phyloP scores from a whole-genome alignment of 2,797 vertebrate species.

The Aplochiton taeniatus region DNA sequence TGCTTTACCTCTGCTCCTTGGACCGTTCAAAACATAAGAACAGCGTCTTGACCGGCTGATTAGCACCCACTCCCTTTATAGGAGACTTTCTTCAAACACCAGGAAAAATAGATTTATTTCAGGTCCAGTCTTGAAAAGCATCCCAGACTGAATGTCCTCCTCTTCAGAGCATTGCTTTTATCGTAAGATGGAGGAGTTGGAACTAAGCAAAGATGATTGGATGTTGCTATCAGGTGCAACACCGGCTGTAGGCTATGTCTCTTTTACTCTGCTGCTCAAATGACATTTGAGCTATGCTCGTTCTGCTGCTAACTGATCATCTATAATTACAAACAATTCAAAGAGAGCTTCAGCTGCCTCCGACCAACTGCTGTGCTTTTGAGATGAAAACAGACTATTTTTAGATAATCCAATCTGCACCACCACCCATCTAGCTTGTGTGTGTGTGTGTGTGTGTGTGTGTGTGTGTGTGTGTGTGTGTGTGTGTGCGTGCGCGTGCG shows the following conservation, averaged over 20 bases:
- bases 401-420: slow-evolving; percentile 57
- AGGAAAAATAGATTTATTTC: slow-evolving; percentile 10
- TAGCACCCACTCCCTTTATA: neutral
- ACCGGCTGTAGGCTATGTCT: slow-evolving; percentile 15
- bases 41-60: slow-evolving; percentile 1
- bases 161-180: slow-evolving; percentile 42
- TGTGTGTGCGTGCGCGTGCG: slow-evolving; percentile 5
- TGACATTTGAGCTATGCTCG: neutral
- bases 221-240: slow-evolving; percentile 33
- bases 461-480: neutral
- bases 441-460: neutral
- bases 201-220: slow-evolving; percentile 34
- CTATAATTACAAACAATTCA: slow-evolving; percentile 61
- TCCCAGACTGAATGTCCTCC: slow-evolving; percentile 48
- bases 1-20: too few relatives aligned
- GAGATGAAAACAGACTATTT: slow-evolving; percentile 61
- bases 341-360: slow-evolving; percentile 40
- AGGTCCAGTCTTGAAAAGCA: slow-evolving; percentile 39
- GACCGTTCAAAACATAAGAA: too few relatives aligned
- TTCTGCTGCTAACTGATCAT: slow-evolving; percentile 56
- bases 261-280: slow-evolving; percentile 35
- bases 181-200: slow-evolving; percentile 43
- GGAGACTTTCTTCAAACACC: slow-evolving; percentile 15
- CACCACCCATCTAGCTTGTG: slow-evolving; percentile 18
- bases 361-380: slow-evolving; percentile 56